These are phyloP conservation scores for Tiliacea citrago DNA, from an alignment of 2,888 invertebrate genomes.

Conservation along the genomic window DNA sequence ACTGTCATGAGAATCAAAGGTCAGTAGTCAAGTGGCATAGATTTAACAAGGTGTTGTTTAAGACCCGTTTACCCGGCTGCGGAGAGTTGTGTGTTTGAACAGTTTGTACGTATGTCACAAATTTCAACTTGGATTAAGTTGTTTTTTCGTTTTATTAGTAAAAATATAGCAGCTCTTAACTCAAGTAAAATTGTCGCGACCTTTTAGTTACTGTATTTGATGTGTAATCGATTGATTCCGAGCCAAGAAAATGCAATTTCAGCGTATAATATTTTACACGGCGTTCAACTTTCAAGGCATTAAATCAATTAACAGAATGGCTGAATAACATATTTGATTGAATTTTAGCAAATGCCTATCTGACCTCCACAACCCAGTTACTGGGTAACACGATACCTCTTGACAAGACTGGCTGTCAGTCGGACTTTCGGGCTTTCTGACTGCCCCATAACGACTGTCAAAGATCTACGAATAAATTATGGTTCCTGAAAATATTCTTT, in stretches of 20 bases:
- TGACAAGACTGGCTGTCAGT: neutral
- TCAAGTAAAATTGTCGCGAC: neutral
- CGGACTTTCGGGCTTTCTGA: neutral
- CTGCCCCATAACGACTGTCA: neutral
- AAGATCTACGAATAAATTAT: neutral
- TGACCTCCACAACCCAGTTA: neutral
- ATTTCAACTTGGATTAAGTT: neutral
- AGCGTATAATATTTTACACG: neutral
- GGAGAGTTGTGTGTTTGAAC: slow-evolving; percentile 9
- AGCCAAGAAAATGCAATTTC: neutral
- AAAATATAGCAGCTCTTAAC: neutral
- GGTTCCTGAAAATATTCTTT: too few species aligned
- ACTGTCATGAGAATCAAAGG: slow-evolving; percentile 26
- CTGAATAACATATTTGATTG: neutral
- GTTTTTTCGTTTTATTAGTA: neutral
- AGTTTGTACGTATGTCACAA: slow-evolving; percentile 3
- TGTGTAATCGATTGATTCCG: neutral
- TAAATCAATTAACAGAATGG: neutral
- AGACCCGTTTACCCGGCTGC: slow-evolving; percentile 3
- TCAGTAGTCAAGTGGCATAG: slow-evolving; percentile 2
- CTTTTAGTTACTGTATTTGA: neutral
- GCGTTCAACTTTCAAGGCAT: neutral
- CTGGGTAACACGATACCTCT: neutral
- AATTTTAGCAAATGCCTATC: neutral
- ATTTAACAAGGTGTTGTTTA: slow-evolving; percentile 16